Base-by-base conservation (phyloP, 2,797 vertebrate species). In the Tragopan temminckii region DNA sequence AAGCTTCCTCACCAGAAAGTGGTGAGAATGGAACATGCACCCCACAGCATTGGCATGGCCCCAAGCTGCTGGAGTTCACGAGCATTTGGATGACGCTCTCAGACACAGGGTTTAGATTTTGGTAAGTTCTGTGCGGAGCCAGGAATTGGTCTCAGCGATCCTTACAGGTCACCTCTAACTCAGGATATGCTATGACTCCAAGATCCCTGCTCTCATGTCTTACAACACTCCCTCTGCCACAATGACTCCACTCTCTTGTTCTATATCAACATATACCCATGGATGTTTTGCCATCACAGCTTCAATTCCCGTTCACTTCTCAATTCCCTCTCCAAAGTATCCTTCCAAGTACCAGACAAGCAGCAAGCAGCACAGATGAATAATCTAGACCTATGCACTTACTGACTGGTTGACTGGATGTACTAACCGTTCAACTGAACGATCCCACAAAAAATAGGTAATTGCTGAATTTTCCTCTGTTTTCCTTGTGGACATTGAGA, bases 191-290 rank as follows among this genome's bases (percentile, higher is more conserved):
- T 55, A 5, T 7, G 31, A n/a, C 11, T 55, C 53, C 31, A 55
- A n/a, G 33, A 64, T 23, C 45, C 31, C 24, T 38, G 36, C 13
- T 16, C 13, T 10, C 2, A 5, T 16, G 8, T 36, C n/a, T n/a
- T 48, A 17, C 12, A 79, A 81, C 85, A 64, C 14, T 25, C 2
- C 48, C 77, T 62, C 67, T 45, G 13, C 20, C 52, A 25, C 1
- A 4, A 50, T 17, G 83, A 67, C 2, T 9, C 15, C 20, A 8
- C 7, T 85, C 40, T 11, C 38, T 67, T 20, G 3, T 15, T 78
- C 50, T 45, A 5, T 5, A 29, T 20, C 0, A 1, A 52, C 5
- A 13, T 62, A 7, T 27, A 45, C 2, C 29, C 48, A 46, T 4
- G 23, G 43, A 5, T 53, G 18, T 29, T 35, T n/a, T 9, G 5